phyloP scores from a whole-genome alignment of 1,140 invertebrate species.

The Drosophila equinoxialis region DNA sequence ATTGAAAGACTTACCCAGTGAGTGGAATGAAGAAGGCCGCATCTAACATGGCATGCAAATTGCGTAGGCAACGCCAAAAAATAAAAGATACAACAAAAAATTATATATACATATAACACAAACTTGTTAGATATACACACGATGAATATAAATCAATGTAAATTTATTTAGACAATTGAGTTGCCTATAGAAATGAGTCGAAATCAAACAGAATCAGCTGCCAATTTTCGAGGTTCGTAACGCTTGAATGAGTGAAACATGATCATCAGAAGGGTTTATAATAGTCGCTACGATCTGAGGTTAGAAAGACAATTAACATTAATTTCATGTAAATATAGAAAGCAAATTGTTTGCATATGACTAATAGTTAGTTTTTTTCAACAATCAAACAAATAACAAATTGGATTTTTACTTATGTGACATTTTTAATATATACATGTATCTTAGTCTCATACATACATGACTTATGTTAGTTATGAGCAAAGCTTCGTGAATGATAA shows the following conservation, averaged over 20 bases:
- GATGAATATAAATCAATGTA: constrained; percentile 9
- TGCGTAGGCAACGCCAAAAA: constrained; percentile 1
- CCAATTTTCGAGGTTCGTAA: neutral
- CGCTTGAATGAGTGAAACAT: constrained; percentile 2
- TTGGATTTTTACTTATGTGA: neutral
- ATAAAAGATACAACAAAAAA: neutral
- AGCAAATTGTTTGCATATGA: neutral
- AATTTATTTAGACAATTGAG: constrained; percentile 1
- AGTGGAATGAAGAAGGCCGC: constrained; percentile 10
- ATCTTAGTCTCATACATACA: neutral
- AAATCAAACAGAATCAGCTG: neutral
- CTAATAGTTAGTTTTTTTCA: neutral
- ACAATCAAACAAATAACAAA: neutral
- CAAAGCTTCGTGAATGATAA: neutral
- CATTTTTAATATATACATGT: too few species aligned
- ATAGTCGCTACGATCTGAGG: neutral
- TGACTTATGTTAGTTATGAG: neutral
- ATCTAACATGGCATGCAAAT: constrained; percentile 42
- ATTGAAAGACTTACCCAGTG: neutral
- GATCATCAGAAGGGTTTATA: neutral
- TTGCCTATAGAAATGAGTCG: constrained; percentile 14
- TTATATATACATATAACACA: neutral
- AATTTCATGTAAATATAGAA: neutral
- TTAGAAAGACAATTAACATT: neutral
- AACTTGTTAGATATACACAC: constrained; percentile 2